Conservation (phyloP, 2,888 invertebrate species). For the Hedya salicella region DNA sequence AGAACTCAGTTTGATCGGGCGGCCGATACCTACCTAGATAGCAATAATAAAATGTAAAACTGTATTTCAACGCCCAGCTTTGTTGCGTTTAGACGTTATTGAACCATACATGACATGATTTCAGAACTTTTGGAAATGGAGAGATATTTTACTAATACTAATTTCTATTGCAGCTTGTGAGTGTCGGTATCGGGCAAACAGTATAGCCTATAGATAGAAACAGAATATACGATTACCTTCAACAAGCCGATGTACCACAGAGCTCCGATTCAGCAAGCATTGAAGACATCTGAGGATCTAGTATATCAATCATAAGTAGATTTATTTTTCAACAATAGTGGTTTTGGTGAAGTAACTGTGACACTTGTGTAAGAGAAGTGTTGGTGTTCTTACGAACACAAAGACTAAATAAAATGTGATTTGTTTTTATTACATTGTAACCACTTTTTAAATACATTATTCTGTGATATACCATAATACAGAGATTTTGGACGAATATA, state of each 20-base stretch:
- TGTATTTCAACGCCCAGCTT: slow-evolving; percentile 59
- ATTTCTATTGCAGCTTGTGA: slow-evolving; percentile 73
- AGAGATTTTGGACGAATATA: slow-evolving; percentile 77
- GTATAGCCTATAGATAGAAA: slow-evolving; percentile 62
- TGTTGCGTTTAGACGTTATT: slow-evolving; percentile 56
- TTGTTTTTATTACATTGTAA: slow-evolving; percentile 69
- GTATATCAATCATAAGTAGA: slow-evolving; percentile 80
- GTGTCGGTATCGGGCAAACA: slow-evolving; percentile 55
- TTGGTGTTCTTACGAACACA: slow-evolving; percentile 69
- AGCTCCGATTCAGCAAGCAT: slow-evolving; percentile 94
- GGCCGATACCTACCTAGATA: slow-evolving; percentile 71
- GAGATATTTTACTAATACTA: slow-evolving; percentile 55
- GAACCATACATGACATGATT: slow-evolving; percentile 20
- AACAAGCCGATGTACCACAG: slow-evolving; percentile 75
- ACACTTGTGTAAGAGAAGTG: slow-evolving; percentile 65
- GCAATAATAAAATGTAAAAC: slow-evolving; percentile 70
- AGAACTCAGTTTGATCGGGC: slow-evolving; percentile 67
- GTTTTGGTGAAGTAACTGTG: slow-evolving; percentile 72
- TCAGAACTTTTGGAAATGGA: slow-evolving; percentile 8
- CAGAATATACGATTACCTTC: slow-evolving; percentile 64
- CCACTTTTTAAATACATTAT: slow-evolving; percentile 68
- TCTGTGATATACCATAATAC: slow-evolving; percentile 80
- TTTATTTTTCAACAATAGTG: slow-evolving; percentile 76
- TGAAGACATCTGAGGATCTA: slow-evolving; percentile 94
- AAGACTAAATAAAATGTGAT: slow-evolving; percentile 78